A percentile compares a stretch with the other conserved stretches of the same genome.
Conservation (phyloP, 2,888 invertebrate genomes). For the Orchesellides sinensis region DNA sequence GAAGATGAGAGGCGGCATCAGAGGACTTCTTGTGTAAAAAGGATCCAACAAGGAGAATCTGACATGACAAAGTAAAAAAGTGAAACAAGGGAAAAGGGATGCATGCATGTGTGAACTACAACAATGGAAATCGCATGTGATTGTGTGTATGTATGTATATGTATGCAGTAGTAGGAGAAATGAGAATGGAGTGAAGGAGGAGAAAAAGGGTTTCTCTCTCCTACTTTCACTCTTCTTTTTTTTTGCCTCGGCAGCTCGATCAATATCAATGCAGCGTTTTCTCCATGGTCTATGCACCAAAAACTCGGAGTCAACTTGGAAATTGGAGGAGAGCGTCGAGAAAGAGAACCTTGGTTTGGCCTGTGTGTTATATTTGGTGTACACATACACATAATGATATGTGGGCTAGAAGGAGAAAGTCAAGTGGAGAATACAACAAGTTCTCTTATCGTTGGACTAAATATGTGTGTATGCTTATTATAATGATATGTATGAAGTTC, state of each 20-base stretch:
- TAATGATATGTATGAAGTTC: no score
- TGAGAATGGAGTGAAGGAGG: slow-evolving; percentile 41
- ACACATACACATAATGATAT: neutral
- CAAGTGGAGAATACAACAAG: no score
- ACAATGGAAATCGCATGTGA: no score
- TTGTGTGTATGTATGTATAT: no score
- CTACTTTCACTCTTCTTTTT: neutral
- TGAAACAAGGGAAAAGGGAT: neutral
- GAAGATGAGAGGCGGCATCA: no score
- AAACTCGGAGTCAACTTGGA: slow-evolving; percentile 70
- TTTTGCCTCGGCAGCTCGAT: slow-evolving; percentile 70
- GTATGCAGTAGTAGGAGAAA: slow-evolving; percentile 10
- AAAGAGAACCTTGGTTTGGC: slow-evolving; percentile 47
- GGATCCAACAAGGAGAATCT: no score
- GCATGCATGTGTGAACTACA: neutral
- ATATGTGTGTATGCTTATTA: no score
- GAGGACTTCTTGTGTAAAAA: no score
- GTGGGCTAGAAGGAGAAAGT: no score
- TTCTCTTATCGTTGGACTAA: no score
- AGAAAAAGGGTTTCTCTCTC: slow-evolving; percentile 59
- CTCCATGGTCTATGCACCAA: slow-evolving; percentile 75
- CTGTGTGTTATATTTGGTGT: no score
- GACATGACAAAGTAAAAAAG: no score
- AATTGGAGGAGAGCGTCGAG: slow-evolving; percentile 60
- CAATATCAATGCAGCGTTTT: slow-evolving; percentile 75